Percentiles rank a stretch among this genome's conserved stretches.
phyloP scores from a whole-genome alignment of 2,113 vertebrate species.

The Morone saxatilis region DNA sequence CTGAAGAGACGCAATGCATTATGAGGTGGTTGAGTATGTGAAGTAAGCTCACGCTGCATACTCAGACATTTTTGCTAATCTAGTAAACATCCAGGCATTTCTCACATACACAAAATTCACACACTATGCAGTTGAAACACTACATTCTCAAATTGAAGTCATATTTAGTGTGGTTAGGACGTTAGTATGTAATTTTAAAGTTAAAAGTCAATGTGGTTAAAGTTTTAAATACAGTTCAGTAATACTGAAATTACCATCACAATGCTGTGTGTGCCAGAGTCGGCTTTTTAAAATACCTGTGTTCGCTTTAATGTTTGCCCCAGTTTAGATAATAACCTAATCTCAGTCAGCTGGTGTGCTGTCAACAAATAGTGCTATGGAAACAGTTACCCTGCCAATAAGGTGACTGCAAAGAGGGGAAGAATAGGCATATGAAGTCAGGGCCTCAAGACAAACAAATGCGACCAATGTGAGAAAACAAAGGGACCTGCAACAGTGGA shows the following conservation, averaged over 20 bases:
- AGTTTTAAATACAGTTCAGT: neutral
- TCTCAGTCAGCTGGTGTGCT: constrained; percentile 16
- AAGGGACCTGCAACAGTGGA: constrained; percentile 14
- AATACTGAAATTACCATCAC: neutral
- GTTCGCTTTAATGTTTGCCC: neutral
- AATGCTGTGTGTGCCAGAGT: neutral
- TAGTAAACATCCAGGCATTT: too few relatives aligned
- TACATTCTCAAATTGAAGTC: too few relatives aligned
- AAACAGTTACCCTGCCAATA: constrained; percentile 50
- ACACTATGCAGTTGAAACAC: too few relatives aligned
- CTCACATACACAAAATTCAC: too few relatives aligned
- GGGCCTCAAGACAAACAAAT: constrained; percentile 21
- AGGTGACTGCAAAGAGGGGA: neutral
- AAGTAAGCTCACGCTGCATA: too few relatives aligned
- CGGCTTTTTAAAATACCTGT: neutral
- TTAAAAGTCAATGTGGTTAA: neutral
- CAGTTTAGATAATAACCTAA: neutral
- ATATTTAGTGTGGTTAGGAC: too few relatives aligned
- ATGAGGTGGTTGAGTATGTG: too few relatives aligned
- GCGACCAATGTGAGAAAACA: constrained; percentile 6
- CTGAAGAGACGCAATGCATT: too few relatives aligned
- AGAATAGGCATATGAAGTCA: constrained; percentile 32
- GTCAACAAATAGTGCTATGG: constrained; percentile 59
- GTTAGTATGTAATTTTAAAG: too few relatives aligned
- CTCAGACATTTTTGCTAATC: too few relatives aligned